Evolutionary conservation across 92 coral and sea anemone genomes (phyloP).

Genomic region (Pocillopora meandrina): DNA sequence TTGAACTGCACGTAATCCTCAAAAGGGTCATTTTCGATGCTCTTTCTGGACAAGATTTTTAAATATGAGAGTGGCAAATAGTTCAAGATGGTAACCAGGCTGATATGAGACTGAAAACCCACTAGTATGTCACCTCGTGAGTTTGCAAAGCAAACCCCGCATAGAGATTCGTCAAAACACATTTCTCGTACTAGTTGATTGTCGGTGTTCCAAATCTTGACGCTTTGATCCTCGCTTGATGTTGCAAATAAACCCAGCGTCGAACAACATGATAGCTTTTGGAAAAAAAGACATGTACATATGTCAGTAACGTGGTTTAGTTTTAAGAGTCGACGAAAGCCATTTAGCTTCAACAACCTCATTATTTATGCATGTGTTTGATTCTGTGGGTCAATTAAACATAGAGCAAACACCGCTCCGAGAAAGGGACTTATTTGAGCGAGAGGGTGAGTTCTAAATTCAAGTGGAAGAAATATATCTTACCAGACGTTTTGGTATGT

Average conservation of each 20-base stretch:
- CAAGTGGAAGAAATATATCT: no score
- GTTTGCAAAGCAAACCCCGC: constrained; percentile 97
- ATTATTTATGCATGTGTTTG: neutral
- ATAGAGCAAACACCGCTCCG: no score
- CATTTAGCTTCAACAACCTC: no score
- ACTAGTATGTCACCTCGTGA: constrained; percentile 96
- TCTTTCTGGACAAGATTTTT: constrained; percentile 80
- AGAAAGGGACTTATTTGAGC: no score
- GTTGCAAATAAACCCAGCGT: constrained; percentile 90
- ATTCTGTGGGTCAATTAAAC: neutral
- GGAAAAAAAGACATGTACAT: neutral
- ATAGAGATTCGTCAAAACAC: constrained; percentile 86
- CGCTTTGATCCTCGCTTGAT: constrained; percentile 89
- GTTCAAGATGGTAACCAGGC: constrained; percentile 81
- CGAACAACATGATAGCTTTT: constrained; percentile 89
- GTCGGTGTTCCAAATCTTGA: constrained; percentile 91
- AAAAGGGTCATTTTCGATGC: constrained; percentile 75
- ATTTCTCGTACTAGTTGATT: constrained; percentile 90
- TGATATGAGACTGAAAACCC: constrained; percentile 95
- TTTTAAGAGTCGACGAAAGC: no score
- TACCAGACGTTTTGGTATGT: no score
- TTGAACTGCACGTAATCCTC: constrained; percentile 93
- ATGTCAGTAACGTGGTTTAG: no score
- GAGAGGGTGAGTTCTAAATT: no score
- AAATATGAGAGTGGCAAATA: constrained; percentile 83